Evolutionary conservation across 2,113 vertebrate genomes (phyloP).

Genomic region (Heliornis fulica): DNA sequence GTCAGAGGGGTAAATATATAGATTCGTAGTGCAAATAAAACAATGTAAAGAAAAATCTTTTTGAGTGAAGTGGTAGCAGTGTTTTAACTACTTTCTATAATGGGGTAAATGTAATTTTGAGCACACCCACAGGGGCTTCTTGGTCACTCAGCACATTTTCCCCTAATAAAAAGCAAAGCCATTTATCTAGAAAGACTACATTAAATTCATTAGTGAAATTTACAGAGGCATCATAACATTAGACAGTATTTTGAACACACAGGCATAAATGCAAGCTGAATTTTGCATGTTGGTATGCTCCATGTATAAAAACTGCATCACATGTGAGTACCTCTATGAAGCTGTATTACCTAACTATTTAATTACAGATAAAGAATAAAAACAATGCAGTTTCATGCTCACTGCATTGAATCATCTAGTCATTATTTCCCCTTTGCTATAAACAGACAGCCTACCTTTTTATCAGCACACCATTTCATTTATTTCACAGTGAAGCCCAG

Average conservation of each 20-base stretch:
- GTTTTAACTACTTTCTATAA: conserved; percentile 24
- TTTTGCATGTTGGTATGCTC: conserved; percentile 49
- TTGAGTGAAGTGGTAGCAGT: conserved; percentile 1
- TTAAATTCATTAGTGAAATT: conserved; percentile 18
- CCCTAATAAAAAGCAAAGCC: conserved; percentile 29
- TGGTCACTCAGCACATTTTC: conserved; percentile 13
- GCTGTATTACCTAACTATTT: conserved; percentile 71
- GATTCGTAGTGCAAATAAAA: background rate
- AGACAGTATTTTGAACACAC: conserved; percentile 26
- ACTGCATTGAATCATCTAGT: conserved; percentile 79
- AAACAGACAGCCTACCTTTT: conserved; percentile 82
- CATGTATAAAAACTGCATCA: conserved; percentile 43
- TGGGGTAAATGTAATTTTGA: conserved; percentile 33
- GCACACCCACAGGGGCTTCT: conserved; percentile 15
- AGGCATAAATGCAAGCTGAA: conserved; percentile 43
- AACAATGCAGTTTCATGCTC: conserved; percentile 77
- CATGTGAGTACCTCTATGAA: conserved; percentile 46
- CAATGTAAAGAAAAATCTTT: background rate
- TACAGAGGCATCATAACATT: background rate
- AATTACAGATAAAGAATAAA: conserved; percentile 78
- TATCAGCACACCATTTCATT: conserved; percentile 84
- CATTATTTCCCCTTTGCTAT: conserved; percentile 78
- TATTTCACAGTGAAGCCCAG: conserved; percentile 85
- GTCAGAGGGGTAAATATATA: background rate
- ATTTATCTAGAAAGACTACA: conserved; percentile 41